Base-by-base conservation (phyloP, 2,113 vertebrate species). In the Ifrita kowaldi region DNA sequence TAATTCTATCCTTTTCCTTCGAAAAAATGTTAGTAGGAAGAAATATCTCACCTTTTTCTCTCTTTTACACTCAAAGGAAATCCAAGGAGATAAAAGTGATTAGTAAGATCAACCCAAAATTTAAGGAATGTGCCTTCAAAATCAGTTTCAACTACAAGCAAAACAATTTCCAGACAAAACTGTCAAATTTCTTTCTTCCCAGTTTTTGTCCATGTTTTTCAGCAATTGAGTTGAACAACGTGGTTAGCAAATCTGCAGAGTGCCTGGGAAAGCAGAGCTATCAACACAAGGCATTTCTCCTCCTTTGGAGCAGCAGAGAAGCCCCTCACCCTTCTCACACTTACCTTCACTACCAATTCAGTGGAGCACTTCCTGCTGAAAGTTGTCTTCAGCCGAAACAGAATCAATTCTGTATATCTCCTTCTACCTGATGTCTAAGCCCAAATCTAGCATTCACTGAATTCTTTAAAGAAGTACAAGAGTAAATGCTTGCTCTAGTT, bases 301-400 rank as follows among this genome's bases (percentile, higher is more conserved):
- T 22, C 16, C 21, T 63, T 21, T 5, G 3, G 20, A 75, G 13
- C 6, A 39, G 16, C 30, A 63, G 39, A 63, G 50, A 41, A 89
- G 13, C 4, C 32, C 10, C 17, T 86, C 2, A 4, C 5, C 9
- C 6, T 16, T 9, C 47, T 32, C 39, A 53, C 2, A 3, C 2
- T 56, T 41, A 20, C 9, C 6, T 47, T 79, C 33, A 11, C 11
- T 56, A 18, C 21, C 7, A 53, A 16, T 27, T 63, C 55, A 17
- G 16, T 32, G 24, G 17, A 83, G 7, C 10, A 12, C 11, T 47
- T 33, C 39, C 39, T 42, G 10, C 21, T 44, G 62, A 91, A 89
- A 78, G 10, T 11, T 52, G 15, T 52, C 53, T 64, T 74, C 39
- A 70, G 33, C 6, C 35, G 35, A 74, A 89, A 70, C 6, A 60